Evolutionary conservation across 1,140 invertebrate species (phyloP), one percentile per base, ranked within the genome.

Genomic region (Zaprionus taronus): DNA sequence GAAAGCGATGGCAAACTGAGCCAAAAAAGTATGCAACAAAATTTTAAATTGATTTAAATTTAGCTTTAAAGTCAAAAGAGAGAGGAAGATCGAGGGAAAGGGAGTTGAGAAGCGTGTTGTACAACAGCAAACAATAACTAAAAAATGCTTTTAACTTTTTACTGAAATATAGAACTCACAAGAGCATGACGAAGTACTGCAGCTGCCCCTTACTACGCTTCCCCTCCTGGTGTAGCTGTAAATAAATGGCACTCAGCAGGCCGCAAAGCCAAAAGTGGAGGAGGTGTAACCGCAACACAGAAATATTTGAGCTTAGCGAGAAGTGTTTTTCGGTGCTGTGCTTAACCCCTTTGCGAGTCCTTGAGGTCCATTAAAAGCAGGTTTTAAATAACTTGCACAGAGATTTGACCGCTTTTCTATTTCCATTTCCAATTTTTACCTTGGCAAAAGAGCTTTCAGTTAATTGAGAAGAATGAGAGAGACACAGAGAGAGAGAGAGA

Each of bases 31-130:
- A 81, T 81, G 81, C 78, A 81, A 68, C 66, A 58, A 63, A 77
- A 80, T 75, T 81, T 66, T 80, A 89, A 83, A 85, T 85, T 86
- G 82, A 86, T 84, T 84, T 85, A 85, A 84, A 71, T 86, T 75
- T 79, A 14, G 56, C 73, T 64, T 61, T 68, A 53, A 73, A 61
- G 26, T 55, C 24, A 66, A 72, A n/a, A 38, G 4, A 5, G 24
- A 15, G 11, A 34, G 15, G 5, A 7, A 41, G 2, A 55, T 5
- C n/a, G 38, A 41, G 38, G 5, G 15, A 41, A 15, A 41, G 38
- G 7, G n/a, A 17, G n/a, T 2, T 34, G 1, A 7, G 28, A 5
- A 44, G n/a, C 5, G 41, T 44, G n/a, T 44, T 44, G 38, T 34
- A 26, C 15, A 28, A 38, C 24, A 53, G 7, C 38, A 73, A 22